Evolutionary conservation across 2,113 vertebrate species (phyloP).

Genomic region (Pterophyllum scalare): DNA sequence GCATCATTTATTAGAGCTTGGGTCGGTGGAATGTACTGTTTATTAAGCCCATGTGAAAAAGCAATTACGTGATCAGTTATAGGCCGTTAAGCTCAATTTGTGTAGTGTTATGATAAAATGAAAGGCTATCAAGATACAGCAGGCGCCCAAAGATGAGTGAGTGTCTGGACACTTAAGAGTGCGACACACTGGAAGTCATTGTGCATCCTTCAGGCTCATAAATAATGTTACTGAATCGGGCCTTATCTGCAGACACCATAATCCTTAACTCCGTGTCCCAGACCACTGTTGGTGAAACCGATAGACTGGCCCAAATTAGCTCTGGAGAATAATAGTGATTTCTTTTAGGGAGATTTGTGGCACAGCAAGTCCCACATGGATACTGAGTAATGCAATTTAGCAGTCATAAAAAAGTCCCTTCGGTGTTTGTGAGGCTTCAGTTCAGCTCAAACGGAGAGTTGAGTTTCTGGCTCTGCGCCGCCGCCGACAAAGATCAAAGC

Average conservation of each 20-base stretch:
- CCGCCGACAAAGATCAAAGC: background rate
- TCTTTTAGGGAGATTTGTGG: background rate
- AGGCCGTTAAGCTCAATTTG: conserved; percentile 68
- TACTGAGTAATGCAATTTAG: background rate
- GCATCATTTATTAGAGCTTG: conserved; percentile 69
- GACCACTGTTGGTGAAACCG: background rate
- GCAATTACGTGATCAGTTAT: conserved; percentile 75
- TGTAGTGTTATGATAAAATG: conserved; percentile 62
- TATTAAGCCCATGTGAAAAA: conserved; percentile 42
- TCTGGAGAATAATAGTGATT: background rate
- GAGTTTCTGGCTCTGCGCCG: background rate
- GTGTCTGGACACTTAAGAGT: conserved; percentile 13
- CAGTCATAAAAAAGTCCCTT: no score
- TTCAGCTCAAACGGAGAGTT: no score
- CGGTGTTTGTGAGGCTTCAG: no score
- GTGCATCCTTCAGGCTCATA: conserved; percentile 14
- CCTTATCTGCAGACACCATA: conserved; percentile 37
- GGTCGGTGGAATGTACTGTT: conserved; percentile 67
- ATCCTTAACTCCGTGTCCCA: conserved; percentile 16
- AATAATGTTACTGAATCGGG: conserved; percentile 28
- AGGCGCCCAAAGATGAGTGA: conserved; percentile 45
- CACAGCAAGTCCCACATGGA: background rate
- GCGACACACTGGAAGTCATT: conserved; percentile 39
- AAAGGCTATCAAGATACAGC: conserved; percentile 65
- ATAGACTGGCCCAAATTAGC: background rate